Percentiles rank a stretch among this genome's conserved stretches.
These are phyloP conservation scores for Marmota monax DNA, from an alignment of 2,113 vertebrate genomes.

Conservation along the genomic window DNA sequence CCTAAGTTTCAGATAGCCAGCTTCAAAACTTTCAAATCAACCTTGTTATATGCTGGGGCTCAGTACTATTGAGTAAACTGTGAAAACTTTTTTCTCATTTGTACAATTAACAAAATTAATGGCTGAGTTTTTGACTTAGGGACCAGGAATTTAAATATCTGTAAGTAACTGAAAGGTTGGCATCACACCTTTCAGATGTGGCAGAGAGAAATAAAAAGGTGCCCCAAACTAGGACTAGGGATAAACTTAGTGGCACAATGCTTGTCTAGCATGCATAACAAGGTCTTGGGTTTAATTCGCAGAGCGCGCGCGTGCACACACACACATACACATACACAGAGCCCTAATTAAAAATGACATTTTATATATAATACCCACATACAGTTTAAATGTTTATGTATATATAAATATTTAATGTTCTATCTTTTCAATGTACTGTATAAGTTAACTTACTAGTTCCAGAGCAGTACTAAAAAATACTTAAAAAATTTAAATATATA, in stretches of 20 bases:
- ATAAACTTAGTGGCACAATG: too few relatives aligned
- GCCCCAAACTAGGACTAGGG: not conserved
- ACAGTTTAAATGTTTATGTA: not conserved
- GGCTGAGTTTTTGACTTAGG: not conserved
- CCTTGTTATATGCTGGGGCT: not conserved
- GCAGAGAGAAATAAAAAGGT: not conserved
- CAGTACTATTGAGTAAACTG: not conserved
- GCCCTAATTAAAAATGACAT: not conserved
- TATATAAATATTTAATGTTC: not conserved
- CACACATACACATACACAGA: too few relatives aligned
- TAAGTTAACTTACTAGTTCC: not conserved
- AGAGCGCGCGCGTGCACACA: accelerated
- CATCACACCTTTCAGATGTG: not conserved
- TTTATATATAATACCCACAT: too few relatives aligned
- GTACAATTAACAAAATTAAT: not conserved
- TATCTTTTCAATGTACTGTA: not conserved
- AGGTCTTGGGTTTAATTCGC: too few relatives aligned
- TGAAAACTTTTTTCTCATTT: constrained; percentile 6
- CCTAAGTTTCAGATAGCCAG: not conserved
- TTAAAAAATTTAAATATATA: not conserved
- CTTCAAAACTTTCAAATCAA: not conserved
- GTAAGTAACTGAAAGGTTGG: not conserved
- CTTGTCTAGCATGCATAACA: too few relatives aligned
- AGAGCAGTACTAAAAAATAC: not conserved
- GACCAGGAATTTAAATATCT: not conserved